These are phyloP conservation scores for Fringilla coelebs DNA, from an alignment of 2,797 vertebrate species.

Conservation along the genomic window DNA sequence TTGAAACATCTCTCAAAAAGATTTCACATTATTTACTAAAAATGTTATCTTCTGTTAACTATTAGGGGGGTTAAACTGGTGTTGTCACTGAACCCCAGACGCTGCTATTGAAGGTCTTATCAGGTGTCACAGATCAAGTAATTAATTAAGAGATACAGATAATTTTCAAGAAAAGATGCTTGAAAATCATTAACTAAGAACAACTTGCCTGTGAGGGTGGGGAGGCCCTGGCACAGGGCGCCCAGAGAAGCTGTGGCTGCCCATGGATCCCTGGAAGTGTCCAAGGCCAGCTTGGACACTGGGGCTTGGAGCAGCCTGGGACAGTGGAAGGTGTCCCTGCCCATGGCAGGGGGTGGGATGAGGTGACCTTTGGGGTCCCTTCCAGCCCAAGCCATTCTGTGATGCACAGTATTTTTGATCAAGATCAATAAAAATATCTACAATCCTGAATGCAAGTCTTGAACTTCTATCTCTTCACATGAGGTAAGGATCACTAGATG, in stretches of 20 bases:
- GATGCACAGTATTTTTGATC: not conserved
- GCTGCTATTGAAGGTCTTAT: not conserved
- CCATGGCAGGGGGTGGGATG: not conserved
- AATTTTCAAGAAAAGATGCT: not conserved
- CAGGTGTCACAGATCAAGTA: not conserved
- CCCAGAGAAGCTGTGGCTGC: not conserved
- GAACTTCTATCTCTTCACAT: not conserved
- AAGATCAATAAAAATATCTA: not conserved
- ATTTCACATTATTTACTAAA: not conserved
- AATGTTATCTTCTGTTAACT: not conserved
- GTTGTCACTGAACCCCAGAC: not conserved
- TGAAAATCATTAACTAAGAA: not conserved
- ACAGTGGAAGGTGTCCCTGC: not conserved
- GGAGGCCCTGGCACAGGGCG: accelerated
- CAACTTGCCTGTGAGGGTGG: not conserved
- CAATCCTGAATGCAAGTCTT: not conserved
- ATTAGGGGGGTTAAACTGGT: not conserved
- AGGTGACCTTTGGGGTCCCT: not conserved
- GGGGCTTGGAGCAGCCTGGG: not conserved
- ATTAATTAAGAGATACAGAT: not conserved
- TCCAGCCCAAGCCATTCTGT: not conserved
- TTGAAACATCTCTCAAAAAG: not conserved
- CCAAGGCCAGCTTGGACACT: accelerated
- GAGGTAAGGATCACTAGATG: not conserved
- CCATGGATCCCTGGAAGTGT: not conserved